Evolutionary conservation across 2,113 vertebrate genomes (phyloP), one percentile per base, ranked within the genome.

Genomic region (Hassar affinis): DNA sequence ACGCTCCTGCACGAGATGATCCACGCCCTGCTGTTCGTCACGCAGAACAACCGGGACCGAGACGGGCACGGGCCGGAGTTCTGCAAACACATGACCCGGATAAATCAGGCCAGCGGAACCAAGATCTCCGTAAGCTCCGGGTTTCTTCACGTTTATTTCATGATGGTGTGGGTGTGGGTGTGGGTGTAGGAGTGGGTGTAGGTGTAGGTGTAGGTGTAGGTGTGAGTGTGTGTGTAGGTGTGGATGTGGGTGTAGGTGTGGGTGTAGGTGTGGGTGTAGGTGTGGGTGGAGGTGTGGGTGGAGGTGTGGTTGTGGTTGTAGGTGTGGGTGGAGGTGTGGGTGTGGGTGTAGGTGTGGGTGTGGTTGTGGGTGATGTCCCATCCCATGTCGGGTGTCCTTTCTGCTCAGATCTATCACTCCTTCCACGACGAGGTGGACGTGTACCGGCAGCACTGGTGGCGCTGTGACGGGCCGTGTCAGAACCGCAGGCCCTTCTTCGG

Each of bases 1-100:
- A 99, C 98, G 0, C 95, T 99, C 52, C 90, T 99, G 84, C 98
- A 99, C 38, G 98, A 99, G 91, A 99, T 99, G 98, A 99, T 99
- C 85, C 98, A 99, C 10, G 98, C 98, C 0, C 93, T 98, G 80
- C 94, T 99, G 45, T 99, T 99, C 87, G 96, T 99, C 81, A 99
- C 97, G 6, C 94, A 98, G 86, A 98, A 99, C 79, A 93, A 97
- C 89, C 93, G 95, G 84, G 98, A 99, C 85, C 91, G 95, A 17
- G 95, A 97, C 20, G 96, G 96, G 2, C 98, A 99, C 0, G 98
- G 98, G 0, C 96, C 98, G 0, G 97, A 99, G 91, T 99, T 99
- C 90, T 93, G 96, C 92, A 99, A 96, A 85, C 98, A 99, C 74
- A 99, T 99, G 98, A 90, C 91, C 38, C 94, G 98, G 35, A 98